Evolutionary conservation across 2,888 invertebrate species (phyloP), one percentile per base, ranked within the genome.

Genomic region (Odontothrips loti): DNA sequence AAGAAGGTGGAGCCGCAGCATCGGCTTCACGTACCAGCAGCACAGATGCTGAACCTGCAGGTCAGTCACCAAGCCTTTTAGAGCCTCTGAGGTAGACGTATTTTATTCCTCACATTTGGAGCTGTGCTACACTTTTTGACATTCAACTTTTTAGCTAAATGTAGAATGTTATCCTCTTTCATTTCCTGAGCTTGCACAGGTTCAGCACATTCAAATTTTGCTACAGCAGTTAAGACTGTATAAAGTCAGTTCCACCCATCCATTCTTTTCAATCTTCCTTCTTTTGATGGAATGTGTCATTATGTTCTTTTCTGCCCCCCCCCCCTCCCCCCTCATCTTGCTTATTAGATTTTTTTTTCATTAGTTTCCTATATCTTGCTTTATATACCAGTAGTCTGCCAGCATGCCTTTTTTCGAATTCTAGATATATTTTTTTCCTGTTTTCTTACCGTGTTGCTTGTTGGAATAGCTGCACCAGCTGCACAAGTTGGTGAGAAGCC

Each of bases 1-100:
- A 86, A 81, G 86, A 86, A 83, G 86, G 86, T 27, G 84, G 85
- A 82, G 80, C 68, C 1, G n/a, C 68, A 27, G 68, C 68, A 11
- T 81, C 68, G 23, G 68, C 68, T 10, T 81, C 48, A 47, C 79
- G 79, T 58, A 82, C 81, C 29, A 81, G 80, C 82, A 82, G 82
- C 81, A 47, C 82, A 10, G 83, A 83, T 79, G 82, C 82, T 81
- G 82, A 75, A 10, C 83, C 83, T 48, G 81, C 83, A 81, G 83
- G 83, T 84, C 81, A 17, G 47, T 47, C n/a, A n/a, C n/a, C n/a
- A 79, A 15, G 8, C 79, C 48, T 11, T 79, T 23, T 9, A 27
- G 27, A 75, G 68, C 68, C 8, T 34, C 34, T 2, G 34, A 43
- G 6, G 20, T 79, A 17, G 8, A 9, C 20, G 20, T 34, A 79